phyloP scores from a whole-genome alignment of 2,888 invertebrate species.

The Sesia bembeciformis region DNA sequence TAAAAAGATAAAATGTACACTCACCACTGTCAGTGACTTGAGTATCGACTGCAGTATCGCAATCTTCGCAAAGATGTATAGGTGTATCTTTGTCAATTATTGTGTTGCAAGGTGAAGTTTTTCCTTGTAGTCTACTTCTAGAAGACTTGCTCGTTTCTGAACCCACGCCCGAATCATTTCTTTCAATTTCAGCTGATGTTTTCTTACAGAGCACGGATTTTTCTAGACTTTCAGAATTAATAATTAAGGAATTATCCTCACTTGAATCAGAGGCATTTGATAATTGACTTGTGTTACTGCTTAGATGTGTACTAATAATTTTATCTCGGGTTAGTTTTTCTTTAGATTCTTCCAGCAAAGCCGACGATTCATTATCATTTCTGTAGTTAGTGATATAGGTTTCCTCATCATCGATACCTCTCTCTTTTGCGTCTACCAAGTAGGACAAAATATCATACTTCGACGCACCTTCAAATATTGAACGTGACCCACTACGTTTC shows the following conservation, averaged over 20 bases:
- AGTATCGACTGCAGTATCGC: slow-evolving; percentile 86
- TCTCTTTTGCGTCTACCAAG: slow-evolving; percentile 88
- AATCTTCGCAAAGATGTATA: slow-evolving; percentile 88
- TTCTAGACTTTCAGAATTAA: slow-evolving; percentile 73
- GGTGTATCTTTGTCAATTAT: slow-evolving; percentile 73
- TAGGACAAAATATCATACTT: slow-evolving; percentile 93
- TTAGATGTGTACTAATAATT: slow-evolving; percentile 58
- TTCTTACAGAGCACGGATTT: slow-evolving; percentile 73
- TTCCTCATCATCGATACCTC: slow-evolving; percentile 81
- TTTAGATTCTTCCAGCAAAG: slow-evolving; percentile 68
- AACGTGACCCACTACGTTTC: slow-evolving; percentile 79
- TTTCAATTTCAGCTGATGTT: slow-evolving; percentile 84
- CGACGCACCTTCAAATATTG: slow-evolving; percentile 87
- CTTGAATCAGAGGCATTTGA: slow-evolving; percentile 90
- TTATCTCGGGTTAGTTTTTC: slow-evolving; percentile 72
- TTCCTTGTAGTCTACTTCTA: slow-evolving; percentile 81
- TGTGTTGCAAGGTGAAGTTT: slow-evolving; percentile 62
- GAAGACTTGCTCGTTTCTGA: slow-evolving; percentile 93
- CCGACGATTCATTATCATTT: slow-evolving; percentile 64
- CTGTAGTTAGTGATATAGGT: slow-evolving; percentile 78
- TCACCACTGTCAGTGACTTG: slow-evolving; percentile 80
- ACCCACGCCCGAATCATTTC: slow-evolving; percentile 94
- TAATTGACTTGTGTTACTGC: slow-evolving; percentile 83
- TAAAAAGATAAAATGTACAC: not conserved
- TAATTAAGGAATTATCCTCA: slow-evolving; percentile 84